Base-by-base conservation (phyloP, 2,888 invertebrate genomes). In the Scelioninae gen. 2 region DNA sequence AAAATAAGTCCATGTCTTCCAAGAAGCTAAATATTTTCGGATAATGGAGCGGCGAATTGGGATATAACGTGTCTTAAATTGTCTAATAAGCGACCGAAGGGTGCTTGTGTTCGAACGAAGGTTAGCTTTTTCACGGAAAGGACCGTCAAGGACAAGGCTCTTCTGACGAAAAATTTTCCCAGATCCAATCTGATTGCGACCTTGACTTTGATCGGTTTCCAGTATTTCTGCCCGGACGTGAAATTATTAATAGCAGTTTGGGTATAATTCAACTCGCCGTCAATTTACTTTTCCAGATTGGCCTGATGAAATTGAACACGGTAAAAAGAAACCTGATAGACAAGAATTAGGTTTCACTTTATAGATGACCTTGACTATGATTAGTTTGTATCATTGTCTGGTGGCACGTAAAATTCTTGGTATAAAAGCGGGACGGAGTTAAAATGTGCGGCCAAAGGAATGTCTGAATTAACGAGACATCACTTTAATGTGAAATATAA, bases 11-110 rank as follows among this genome's bases (percentile, higher is more conserved):
- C 76, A 76, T 50, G 58, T 73, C 74, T 85, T 85, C 84, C 81
- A 46, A 80, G 84, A 85, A 85, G 76, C 80, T 78, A 78, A 77
- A 80, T 78, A 76, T 79, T 81, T 80, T 79, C 77, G 60, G 78
- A 82, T 83, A 84, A 83, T 82, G 79, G 82, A 81, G 75, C 79
- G 75, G 74, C 73, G 81, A 83, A 83, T 81, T 82, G 80, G 82
- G 81, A 81, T 83, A 82, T 84, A 85, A 85, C 85, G 83, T 83
- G 81, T 84, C 81, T 82, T 80, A 83, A 84, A 85, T 85, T 85
- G 79, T 85, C 84, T 85, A 85, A 85, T 83, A 81, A 81, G 82
- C 79, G 82, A 81, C 81, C 82, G 80, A 82, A 81, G 82, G 82
- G 81, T 79, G 81, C 72, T 72, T 39, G 52, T 37, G 43, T 63